Base-by-base conservation (phyloP, 1,140 invertebrate species). In the Cydia fagiglandana region DNA sequence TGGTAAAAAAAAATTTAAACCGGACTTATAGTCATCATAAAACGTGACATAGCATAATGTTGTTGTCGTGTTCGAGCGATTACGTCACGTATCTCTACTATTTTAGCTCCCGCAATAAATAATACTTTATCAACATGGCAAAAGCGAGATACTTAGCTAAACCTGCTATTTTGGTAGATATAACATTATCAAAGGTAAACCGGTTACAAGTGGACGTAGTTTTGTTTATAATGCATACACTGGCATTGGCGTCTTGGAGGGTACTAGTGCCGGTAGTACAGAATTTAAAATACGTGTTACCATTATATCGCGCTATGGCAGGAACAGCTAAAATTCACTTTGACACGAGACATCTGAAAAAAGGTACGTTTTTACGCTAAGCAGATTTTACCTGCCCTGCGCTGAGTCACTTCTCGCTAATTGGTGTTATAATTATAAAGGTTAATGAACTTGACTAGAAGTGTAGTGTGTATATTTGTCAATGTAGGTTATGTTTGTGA, bases 301-400 rank as follows among this genome's bases (percentile, higher is more conserved):
- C 41, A 53, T 4, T 50, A 9, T 73, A 73, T 13, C 41, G 73
- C 47, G 13, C 28, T 73, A 73, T 73, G 73, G 73, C 73, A 13
- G 74, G 66, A 38, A 12, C 75, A 38, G 20, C 61, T 41, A 78
- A 74, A 30, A 79, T 77, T 34, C 76, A 80, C 61, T 78, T 76
- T 41, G 77, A 82, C 47, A 77, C 77, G 15, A 80, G 75, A 64
- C 81, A 82, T 77, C 73, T 82, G 45, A 75, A 61, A 64, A 82
- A 75, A 78, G 81, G 79, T 80, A 28, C 68, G 80, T 79, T 53
- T 68, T 70, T 9, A 66, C 47, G 75, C 61, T 74, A 70, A 70
- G 20, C 41, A 47, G 17, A 4, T n/a, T 61, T 17, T 0, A 56
- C 53, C 17, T 20, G 53, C 6, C 17, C 53, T 61, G 2, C 53